Evolutionary conservation across 2,797 vertebrate species (phyloP).

Genomic region (Eurystomus glaucurus): DNA sequence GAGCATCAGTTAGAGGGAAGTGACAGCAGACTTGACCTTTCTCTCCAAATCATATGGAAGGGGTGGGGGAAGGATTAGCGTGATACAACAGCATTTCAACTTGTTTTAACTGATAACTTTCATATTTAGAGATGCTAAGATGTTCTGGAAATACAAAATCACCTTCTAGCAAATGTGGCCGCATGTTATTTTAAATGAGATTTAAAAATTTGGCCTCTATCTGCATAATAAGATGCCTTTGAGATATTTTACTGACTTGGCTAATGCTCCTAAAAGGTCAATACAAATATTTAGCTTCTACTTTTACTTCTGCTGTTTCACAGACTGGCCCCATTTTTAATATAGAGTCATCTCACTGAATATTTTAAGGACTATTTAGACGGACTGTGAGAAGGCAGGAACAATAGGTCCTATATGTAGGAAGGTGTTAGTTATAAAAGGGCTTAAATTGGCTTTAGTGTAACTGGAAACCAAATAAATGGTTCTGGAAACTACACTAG

Average conservation of each 20-base stretch:
- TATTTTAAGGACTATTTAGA: slow-evolving; percentile 56
- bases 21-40: slow-evolving; percentile 85
- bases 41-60: slow-evolving; percentile 53
- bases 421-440: slow-evolving; percentile 71
- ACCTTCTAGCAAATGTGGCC: slow-evolving; percentile 39
- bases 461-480: slow-evolving; percentile 74
- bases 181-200: slow-evolving; percentile 55
- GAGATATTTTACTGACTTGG: slow-evolving; percentile 27
- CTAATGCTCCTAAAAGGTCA: slow-evolving; percentile 53
- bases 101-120: slow-evolving; percentile 69
- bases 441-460: slow-evolving; percentile 67
- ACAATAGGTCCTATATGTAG: slow-evolving; percentile 63
- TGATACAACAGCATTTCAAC: slow-evolving; percentile 57
- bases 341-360: slow-evolving; percentile 48
- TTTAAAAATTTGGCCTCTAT: slow-evolving; percentile 30
- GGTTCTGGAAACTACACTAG: slow-evolving; percentile 46
- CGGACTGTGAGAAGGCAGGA: slow-evolving; percentile 28
- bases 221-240: slow-evolving; percentile 15
- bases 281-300: slow-evolving; percentile 47
- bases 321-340: slow-evolving; percentile 43
- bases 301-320: slow-evolving; percentile 20
- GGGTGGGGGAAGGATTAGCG: slow-evolving; percentile 64
- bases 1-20: slow-evolving; percentile 80
- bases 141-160: slow-evolving; percentile 65
- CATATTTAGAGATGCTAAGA: slow-evolving; percentile 53